Conservation (phyloP, 2,888 invertebrate genomes). For the Leptopilina drosophilae region DNA sequence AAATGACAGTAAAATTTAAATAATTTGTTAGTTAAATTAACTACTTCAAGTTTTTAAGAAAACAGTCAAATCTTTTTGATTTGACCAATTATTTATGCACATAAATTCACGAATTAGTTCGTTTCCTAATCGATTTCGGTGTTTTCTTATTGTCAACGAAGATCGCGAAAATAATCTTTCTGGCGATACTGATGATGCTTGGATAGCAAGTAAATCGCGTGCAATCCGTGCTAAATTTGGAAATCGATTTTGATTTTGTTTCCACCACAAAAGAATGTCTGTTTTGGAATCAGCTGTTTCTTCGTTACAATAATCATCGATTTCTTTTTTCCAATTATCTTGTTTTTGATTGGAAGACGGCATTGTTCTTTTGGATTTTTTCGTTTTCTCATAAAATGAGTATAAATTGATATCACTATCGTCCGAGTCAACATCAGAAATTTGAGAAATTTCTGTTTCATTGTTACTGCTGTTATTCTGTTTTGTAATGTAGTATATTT, state of each 20-base stretch:
- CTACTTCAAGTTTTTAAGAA: too few species aligned
- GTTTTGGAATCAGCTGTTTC: not conserved
- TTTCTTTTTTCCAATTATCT: not conserved
- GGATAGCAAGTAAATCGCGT: too few species aligned
- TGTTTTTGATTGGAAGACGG: not conserved
- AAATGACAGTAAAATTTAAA: too few species aligned
- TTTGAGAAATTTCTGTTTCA: too few species aligned
- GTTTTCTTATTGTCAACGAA: not conserved
- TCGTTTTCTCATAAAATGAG: too few species aligned
- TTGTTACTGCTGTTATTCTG: too few species aligned
- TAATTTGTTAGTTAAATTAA: too few species aligned
- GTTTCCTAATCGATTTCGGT: not conserved
- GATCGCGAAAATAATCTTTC: constrained; percentile 2
- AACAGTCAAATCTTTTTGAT: too few species aligned
- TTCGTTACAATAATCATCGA: not conserved
- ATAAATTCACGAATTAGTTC: not conserved
- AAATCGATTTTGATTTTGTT: not conserved
- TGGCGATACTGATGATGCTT: not conserved
- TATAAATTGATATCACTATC: too few species aligned
- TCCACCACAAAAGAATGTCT: not conserved
- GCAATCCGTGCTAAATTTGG: not conserved
- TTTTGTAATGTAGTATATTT: too few species aligned
- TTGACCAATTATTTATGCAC: not conserved
- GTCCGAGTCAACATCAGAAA: too few species aligned
- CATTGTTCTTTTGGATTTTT: too few species aligned